phyloP scores from a whole-genome alignment of 2,797 vertebrate genomes.

The Silurus lanzhouensis region DNA sequence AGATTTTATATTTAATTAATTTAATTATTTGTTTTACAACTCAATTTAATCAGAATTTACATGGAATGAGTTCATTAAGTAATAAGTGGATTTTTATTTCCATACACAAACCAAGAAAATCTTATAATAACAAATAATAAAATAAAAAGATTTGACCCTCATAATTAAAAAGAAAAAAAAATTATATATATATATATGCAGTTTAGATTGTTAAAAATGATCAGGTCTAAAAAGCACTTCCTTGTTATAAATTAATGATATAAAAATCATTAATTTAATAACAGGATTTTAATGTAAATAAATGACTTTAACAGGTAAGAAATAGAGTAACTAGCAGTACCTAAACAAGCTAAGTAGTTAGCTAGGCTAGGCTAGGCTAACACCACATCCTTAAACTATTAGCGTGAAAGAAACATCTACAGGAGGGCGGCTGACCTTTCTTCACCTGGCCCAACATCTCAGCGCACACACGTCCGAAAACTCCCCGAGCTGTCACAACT shows the following conservation, averaged over 20 bases:
- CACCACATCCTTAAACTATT: conserved; percentile 1
- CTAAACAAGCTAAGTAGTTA: not conserved
- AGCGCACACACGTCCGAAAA: not conserved
- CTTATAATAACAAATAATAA: not conserved
- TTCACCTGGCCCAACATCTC: not conserved
- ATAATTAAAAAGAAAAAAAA: not conserved
- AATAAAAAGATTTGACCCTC: not conserved
- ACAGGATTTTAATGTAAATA: not conserved
- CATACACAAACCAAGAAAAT: not conserved
- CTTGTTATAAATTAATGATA: not conserved
- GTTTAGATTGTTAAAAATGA: too few species aligned
- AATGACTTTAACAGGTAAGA: not conserved
- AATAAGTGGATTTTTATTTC: not conserved
- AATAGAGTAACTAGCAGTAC: not conserved
- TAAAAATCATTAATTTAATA: too few species aligned
- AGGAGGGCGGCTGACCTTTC: not conserved
- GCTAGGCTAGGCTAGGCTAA: not conserved
- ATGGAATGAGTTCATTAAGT: not conserved
- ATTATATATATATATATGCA: not conserved
- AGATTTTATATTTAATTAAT: not conserved
- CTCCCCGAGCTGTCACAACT: not conserved
- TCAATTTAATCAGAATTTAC: too few species aligned
- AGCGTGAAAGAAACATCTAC: not conserved
- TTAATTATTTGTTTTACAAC: not conserved
- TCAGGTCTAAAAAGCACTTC: too few species aligned